These are phyloP conservation scores for Pseudoips prasinana DNA, from an alignment of 2,888 invertebrate genomes.

Conservation along the genomic window DNA sequence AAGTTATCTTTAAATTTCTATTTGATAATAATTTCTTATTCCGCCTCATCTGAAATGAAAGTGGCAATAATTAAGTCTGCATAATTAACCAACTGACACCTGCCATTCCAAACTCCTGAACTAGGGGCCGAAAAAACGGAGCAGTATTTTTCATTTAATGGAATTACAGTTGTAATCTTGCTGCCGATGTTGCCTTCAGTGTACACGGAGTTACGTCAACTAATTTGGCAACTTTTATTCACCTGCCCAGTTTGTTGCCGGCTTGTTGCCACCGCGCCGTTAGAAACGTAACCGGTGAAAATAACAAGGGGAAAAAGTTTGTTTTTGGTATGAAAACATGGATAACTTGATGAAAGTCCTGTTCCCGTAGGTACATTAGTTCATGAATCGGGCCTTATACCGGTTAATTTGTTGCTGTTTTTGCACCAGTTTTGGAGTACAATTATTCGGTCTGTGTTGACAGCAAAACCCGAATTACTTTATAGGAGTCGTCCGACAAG, in stretches of 20 bases:
- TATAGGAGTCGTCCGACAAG: too few species aligned
- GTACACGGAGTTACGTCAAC: slow-evolving; percentile 23
- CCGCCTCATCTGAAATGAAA: too few species aligned
- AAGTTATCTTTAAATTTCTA: too few species aligned
- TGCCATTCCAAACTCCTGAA: slow-evolving; percentile 15
- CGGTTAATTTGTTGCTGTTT: slow-evolving; percentile 20
- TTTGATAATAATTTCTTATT: too few species aligned
- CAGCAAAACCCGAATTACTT: too few species aligned
- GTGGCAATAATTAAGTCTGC: slow-evolving; percentile 10
- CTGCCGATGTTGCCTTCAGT: slow-evolving; percentile 11
- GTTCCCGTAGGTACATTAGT: slow-evolving; percentile 27
- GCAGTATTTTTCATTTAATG: slow-evolving; percentile 25
- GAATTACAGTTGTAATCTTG: slow-evolving; percentile 33
- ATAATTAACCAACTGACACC: slow-evolving; percentile 21
- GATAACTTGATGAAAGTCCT: slow-evolving; percentile 27
- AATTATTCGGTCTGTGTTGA: too few species aligned
- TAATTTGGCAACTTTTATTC: slow-evolving; percentile 35
- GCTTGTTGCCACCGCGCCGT: slow-evolving; percentile 16
- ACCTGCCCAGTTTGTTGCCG: slow-evolving; percentile 20
- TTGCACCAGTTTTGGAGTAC: too few species aligned
- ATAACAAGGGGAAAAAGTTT: slow-evolving; percentile 30
- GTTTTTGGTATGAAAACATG: slow-evolving; percentile 26
- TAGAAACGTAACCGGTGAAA: slow-evolving; percentile 24
- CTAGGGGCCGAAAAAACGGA: slow-evolving; percentile 8
- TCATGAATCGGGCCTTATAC: slow-evolving; percentile 31